A percentile compares a stretch with the other conserved stretches of the same genome.
These are phyloP conservation scores for Rhinoraja longicauda DNA, from an alignment of 2,797 vertebrate species.

Conservation along the genomic window DNA sequence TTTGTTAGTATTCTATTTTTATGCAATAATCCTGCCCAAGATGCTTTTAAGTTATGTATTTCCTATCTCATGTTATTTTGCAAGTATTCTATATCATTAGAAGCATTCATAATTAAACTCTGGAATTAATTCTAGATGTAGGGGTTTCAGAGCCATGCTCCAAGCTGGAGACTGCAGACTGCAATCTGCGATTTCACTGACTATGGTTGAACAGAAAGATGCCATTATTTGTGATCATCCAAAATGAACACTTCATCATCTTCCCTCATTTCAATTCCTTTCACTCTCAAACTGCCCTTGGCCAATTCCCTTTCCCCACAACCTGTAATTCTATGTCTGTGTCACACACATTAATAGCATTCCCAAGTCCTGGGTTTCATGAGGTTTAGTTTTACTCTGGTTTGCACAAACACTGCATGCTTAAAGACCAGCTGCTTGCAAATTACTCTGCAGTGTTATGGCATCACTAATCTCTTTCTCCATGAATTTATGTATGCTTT, in stretches of 20 bases:
- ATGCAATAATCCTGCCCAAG: not conserved
- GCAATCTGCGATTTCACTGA: not conserved
- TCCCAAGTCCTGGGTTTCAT: not conserved
- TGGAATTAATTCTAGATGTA: not conserved
- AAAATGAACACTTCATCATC: not conserved
- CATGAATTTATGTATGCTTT: not conserved
- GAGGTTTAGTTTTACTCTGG: not conserved
- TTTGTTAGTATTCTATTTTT: not conserved
- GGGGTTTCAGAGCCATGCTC: not conserved
- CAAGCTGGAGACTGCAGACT: not conserved
- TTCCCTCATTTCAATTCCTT: not conserved
- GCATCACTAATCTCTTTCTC: constrained; percentile 1
- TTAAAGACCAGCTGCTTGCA: not conserved
- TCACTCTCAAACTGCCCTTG: too few relatives aligned
- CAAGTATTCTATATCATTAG: not conserved
- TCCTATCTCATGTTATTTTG: not conserved
- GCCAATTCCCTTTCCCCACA: too few relatives aligned
- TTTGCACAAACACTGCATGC: not conserved
- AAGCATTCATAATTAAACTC: not conserved
- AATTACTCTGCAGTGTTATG: constrained; percentile 14
- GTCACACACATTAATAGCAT: not conserved
- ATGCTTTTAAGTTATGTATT: not conserved
- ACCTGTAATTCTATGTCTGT: too few relatives aligned
- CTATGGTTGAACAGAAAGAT: not conserved
- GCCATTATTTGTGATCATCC: not conserved